These are phyloP conservation scores for Papilio helenus DNA, from an alignment of 1,140 invertebrate species.

Conservation along the genomic window DNA sequence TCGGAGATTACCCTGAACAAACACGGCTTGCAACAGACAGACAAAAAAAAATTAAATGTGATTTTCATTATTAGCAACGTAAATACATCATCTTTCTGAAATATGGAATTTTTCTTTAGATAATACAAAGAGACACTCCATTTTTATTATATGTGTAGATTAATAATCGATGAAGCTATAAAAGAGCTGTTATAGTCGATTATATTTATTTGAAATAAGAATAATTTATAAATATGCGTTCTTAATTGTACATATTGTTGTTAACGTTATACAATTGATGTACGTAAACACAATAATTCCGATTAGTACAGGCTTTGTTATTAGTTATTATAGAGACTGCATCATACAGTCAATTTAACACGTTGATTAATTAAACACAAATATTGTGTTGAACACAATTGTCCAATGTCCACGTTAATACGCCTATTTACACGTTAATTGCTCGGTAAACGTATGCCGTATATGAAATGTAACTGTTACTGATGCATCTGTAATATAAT, in stretches of 20 bases:
- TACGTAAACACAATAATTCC: conserved; percentile 10
- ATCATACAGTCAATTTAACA: not conserved
- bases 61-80: no score
- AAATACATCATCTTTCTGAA: no score
- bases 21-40: no score
- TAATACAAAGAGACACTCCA: no score
- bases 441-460: not conserved
- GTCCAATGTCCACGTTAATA: not conserved
- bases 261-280: not conserved
- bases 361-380: conserved; percentile 15
- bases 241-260: conserved; percentile 9
- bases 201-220: not conserved
- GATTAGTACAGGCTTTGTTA: not conserved
- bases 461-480: not conserved
- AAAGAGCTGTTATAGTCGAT: not conserved
- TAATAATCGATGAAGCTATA: not conserved
- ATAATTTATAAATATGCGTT: conserved; percentile 8
- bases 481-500: no score
- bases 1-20: no score
- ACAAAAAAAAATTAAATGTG: no score
- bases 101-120: no score
- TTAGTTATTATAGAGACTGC: not conserved
- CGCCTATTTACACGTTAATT: not conserved
- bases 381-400: conserved; percentile 7
- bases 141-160: no score